Evolutionary conservation across 1,140 invertebrate genomes (phyloP).

Genomic region (Meteorus sp.): DNA sequence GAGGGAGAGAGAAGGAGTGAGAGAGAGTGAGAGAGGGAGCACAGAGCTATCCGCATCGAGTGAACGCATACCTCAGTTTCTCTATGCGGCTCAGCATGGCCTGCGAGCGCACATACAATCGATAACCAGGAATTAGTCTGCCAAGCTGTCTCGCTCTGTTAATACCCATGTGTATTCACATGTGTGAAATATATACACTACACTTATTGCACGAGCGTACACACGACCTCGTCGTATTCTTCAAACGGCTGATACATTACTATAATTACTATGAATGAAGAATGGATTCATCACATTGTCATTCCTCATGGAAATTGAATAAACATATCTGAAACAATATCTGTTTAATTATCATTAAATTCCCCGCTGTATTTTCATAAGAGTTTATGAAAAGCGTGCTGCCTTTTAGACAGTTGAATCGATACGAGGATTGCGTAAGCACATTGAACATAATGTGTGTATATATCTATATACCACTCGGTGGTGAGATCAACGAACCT

Average conservation of each 20-base stretch:
- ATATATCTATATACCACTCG: background rate
- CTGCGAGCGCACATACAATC: constrained; percentile 36
- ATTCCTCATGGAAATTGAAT: background rate
- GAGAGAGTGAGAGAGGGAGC: constrained; percentile 19
- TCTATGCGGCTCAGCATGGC: constrained; percentile 13
- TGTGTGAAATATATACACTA: background rate
- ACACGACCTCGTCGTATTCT: background rate
- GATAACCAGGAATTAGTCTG: constrained; percentile 49
- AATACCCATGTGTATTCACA: constrained; percentile 9
- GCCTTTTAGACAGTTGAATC: constrained; percentile 21
- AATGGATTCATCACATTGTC: too few relatives aligned
- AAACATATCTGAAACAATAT: too few relatives aligned
- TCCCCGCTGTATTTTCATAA: background rate
- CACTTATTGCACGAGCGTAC: background rate
- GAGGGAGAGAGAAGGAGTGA: constrained; percentile 15
- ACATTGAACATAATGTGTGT: constrained; percentile 1
- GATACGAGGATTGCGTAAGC: constrained; percentile 23
- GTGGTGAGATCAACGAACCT: constrained; percentile 26
- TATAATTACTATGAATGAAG: too few relatives aligned
- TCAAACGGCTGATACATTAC: background rate
- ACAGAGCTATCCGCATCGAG: constrained; percentile 24
- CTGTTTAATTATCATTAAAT: constrained; percentile 7
- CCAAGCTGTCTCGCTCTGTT: constrained; percentile 41
- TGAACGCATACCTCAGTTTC: constrained; percentile 31
- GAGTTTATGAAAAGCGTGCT: constrained; percentile 24